These are phyloP conservation scores for Paragorgia papillata DNA, from an alignment of 92 coral and sea anemone species.

Conservation along the genomic window DNA sequence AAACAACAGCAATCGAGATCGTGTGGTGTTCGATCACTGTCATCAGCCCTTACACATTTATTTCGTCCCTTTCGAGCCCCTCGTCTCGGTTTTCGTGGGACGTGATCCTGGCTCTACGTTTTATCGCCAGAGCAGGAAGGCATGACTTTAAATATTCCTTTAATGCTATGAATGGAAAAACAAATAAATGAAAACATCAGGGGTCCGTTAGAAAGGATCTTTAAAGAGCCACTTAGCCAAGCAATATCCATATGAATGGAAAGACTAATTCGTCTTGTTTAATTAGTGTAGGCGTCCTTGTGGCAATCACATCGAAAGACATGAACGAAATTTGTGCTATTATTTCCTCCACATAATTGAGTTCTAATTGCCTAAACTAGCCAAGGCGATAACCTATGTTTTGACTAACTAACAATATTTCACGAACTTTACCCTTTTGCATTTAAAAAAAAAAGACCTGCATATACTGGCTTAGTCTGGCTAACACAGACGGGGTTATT, in stretches of 20 bases:
- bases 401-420: not conserved
- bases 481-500: too few species aligned
- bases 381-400: slow-evolving; percentile 6
- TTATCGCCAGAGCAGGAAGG: slow-evolving; percentile 1
- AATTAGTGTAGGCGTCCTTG: slow-evolving; percentile 44
- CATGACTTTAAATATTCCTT: slow-evolving; percentile 25
- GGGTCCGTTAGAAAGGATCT: slow-evolving; percentile 59
- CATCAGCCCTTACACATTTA: not conserved
- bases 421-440: not conserved
- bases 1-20: slow-evolving; percentile 18
- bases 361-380: slow-evolving; percentile 40
- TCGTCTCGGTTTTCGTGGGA: too few species aligned
- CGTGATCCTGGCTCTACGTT: too few species aligned
- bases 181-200: slow-evolving; percentile 91
- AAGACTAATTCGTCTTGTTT: slow-evolving; percentile 22
- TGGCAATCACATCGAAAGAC: slow-evolving; percentile 29
- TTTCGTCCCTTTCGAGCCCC: too few species aligned
- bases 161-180: slow-evolving; percentile 61
- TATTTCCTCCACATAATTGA: slow-evolving; percentile 37
- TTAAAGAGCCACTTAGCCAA: slow-evolving; percentile 37
- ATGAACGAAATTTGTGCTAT: slow-evolving; percentile 14
- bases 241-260: slow-evolving; percentile 44
- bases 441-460: too few species aligned
- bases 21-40: slow-evolving; percentile 2
- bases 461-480: too few species aligned